Evolutionary conservation across 2,113 vertebrate species (phyloP).

Genomic region (Xerus inauris): DNA sequence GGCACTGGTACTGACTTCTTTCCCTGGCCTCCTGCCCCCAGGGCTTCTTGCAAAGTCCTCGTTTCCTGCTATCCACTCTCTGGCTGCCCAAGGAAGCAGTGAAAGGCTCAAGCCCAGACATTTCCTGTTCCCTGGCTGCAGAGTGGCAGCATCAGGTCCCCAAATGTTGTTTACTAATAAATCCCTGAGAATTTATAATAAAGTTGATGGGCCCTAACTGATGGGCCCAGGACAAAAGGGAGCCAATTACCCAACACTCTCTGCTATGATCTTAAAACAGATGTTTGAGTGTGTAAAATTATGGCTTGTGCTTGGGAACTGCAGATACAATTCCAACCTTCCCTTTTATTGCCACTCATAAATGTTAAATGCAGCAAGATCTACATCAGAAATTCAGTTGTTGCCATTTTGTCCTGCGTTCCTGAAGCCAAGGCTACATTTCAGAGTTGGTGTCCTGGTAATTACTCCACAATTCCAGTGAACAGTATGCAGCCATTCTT

Average conservation of each 20-base stretch:
- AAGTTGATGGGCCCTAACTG: slow-evolving; percentile 81
- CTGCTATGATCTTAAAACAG: slow-evolving; percentile 80
- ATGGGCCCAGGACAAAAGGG: slow-evolving; percentile 65
- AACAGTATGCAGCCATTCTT: neutral
- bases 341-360: slow-evolving; percentile 80
- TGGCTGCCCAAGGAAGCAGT: neutral
- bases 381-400: slow-evolving; percentile 64
- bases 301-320: slow-evolving; percentile 69
- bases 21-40: too few relatives aligned
- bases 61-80: too few relatives aligned
- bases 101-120: neutral
- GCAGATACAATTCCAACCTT: slow-evolving; percentile 78
- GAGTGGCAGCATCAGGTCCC: rapidly evolving
- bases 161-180: slow-evolving; percentile 71
- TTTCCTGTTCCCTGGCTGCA: neutral
- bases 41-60: neutral
- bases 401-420: slow-evolving; percentile 33
- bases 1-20: neutral
- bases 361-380: slow-evolving; percentile 68
- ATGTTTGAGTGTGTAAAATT: slow-evolving; percentile 80
- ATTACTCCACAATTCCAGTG: slow-evolving; percentile 65
- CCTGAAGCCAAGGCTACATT: slow-evolving; percentile 61
- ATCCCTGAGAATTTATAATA: slow-evolving; percentile 79
- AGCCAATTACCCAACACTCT: slow-evolving; percentile 76
- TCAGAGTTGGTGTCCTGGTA: slow-evolving; percentile 27